phyloP scores from a whole-genome alignment of 2,113 vertebrate species.

The Origma solitaria region DNA sequence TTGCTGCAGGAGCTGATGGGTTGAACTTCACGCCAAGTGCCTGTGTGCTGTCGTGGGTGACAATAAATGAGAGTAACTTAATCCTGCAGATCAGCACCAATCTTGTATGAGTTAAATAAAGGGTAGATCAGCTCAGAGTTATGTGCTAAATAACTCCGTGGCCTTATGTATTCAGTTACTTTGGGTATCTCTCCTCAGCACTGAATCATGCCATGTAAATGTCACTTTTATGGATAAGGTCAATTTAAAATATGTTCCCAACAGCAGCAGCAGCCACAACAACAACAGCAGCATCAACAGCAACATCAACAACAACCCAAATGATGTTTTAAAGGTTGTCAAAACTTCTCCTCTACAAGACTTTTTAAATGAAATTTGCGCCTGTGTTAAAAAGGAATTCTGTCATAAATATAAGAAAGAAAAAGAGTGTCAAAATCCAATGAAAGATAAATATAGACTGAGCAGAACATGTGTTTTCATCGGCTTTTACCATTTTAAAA shows the following conservation, averaged over 20 bases:
- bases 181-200: neutral
- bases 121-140: neutral
- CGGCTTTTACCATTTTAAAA: neutral
- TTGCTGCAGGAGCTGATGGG: neutral
- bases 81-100: neutral
- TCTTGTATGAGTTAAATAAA: neutral
- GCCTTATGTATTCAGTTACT: neutral
- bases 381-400: neutral
- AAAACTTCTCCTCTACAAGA: neutral
- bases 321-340: slow-evolving; percentile 19
- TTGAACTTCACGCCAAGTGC: neutral
- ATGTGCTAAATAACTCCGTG: neutral
- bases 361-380: neutral
- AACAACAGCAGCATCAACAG: neutral
- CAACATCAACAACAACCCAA: neutral
- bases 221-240: slow-evolving; percentile 60
- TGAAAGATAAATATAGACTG: neutral
- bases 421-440: neutral
- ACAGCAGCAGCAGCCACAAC: neutral
- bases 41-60: neutral
- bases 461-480: neutral
- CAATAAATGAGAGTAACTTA: neutral
- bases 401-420: neutral
- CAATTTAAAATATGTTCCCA: slow-evolving; percentile 45
- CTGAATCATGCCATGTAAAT: slow-evolving; percentile 34